Base-by-base conservation (phyloP, 2,113 vertebrate species). In the Gasterosteus aculeatus region DNA sequence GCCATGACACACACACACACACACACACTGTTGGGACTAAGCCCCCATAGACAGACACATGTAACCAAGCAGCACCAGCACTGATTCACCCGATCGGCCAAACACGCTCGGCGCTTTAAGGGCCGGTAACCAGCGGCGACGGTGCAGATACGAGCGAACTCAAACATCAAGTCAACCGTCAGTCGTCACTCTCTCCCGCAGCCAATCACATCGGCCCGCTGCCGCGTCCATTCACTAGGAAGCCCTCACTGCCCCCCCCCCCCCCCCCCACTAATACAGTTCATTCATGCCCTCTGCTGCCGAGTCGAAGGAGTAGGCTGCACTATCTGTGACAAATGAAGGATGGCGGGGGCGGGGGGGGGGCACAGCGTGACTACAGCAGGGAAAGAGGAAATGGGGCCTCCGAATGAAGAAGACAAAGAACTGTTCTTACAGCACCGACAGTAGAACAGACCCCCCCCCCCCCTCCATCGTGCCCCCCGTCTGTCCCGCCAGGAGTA, bases 161-260 rank as follows among this genome's bases (percentile, higher is more conserved):
- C 81, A 85, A 86, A 78, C 80, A 72, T 75, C 35, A 53, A 61
- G 58, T 47, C 63, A 26, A 26, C 51, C 38, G 44, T 33, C 64
- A 71, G 62, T 63, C 69, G 63, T 86, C 78, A 85, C 69, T 75
- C 41, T 62, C 68, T 15, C 12, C 46, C 5, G 58, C 75, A 78
- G 85, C 93, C 94, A 94, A 94, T 94, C 91, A 76, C 75, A 67
- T 47, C 61, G 22, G 46, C 69, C 54, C 41, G 80, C 78, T 72
- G 71, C 79, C 70, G 44, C 53, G 80, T 89, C 90, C 93, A 95
- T 95, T 95, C 94, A 95, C 93, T 93, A 93, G 92, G 91, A 94
- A 85, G 85, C 76, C 69, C 79, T 62, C 47, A 14, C 85, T 80
- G 72, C 87, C 83, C 63, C 71, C 42, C 60, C 51, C 70, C 14